Evolutionary conservation across 2,888 invertebrate species (phyloP).

Genomic region (Eucera pruinosa): DNA sequence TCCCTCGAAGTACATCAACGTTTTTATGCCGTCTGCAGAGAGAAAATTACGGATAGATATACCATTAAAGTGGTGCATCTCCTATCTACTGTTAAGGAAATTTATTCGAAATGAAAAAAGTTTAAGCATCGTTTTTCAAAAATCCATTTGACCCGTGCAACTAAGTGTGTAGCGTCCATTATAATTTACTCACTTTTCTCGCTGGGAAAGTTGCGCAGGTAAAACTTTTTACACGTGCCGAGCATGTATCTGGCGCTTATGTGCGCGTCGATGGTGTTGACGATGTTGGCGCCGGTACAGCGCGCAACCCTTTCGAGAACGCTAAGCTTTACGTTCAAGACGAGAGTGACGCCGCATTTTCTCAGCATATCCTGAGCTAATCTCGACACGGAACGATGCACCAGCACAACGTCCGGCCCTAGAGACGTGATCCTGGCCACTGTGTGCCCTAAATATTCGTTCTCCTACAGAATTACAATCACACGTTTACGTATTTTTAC

Average conservation of each 20-base stretch:
- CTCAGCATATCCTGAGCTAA: constrained; percentile 95
- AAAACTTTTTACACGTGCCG: constrained; percentile 94
- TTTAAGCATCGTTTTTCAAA: too few relatives aligned
- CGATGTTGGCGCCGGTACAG: constrained; percentile 93
- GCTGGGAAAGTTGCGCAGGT: constrained; percentile 87
- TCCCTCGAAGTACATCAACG: constrained; percentile 97
- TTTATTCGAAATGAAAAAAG: too few relatives aligned
- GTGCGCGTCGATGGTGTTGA: constrained; percentile 94
- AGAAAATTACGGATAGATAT: too few relatives aligned
- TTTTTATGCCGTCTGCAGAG: constrained; percentile 91
- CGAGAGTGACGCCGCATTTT: constrained; percentile 92
- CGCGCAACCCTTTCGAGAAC: constrained; percentile 92
- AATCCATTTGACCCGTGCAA: too few relatives aligned
- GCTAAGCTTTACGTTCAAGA: constrained; percentile 92
- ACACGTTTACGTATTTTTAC: too few relatives aligned
- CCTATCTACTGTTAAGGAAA: too few relatives aligned
- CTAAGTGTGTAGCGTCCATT: too few relatives aligned
- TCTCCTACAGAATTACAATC: too few relatives aligned
- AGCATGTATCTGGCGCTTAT: constrained; percentile 90
- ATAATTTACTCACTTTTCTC: constrained; percentile 82
- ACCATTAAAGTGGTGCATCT: too few relatives aligned
- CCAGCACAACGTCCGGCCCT: constrained; percentile 94
- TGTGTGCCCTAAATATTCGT: constrained; percentile 93
- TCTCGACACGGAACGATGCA: constrained; percentile 94
- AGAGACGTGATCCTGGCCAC: constrained; percentile 94